Evolutionary conservation across 2,797 vertebrate species (phyloP).

Genomic region (Vespertilio murinus): DNA sequence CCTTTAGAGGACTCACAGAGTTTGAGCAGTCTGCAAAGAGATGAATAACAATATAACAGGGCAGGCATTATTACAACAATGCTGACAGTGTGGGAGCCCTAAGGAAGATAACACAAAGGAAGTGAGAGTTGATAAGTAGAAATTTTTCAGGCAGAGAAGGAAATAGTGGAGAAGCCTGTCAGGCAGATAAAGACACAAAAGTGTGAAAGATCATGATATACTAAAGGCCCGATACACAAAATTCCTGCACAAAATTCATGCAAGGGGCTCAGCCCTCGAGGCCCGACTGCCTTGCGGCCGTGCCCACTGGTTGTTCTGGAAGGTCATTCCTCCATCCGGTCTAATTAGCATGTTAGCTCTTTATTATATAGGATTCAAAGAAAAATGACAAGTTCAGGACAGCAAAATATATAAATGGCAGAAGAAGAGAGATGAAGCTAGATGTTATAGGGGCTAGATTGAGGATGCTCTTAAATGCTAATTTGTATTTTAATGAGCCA

Average conservation of each 20-base stretch:
- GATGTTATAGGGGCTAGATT: background rate
- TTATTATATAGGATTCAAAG: background rate
- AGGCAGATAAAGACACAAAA: background rate
- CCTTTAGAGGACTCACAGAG: slow-evolving; percentile 24
- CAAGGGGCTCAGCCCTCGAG: too few relatives aligned
- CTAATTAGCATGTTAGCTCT: too few relatives aligned
- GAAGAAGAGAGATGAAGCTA: background rate
- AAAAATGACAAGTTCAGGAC: slow-evolving; percentile 13
- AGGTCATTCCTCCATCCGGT: too few relatives aligned
- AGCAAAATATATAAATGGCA: background rate
- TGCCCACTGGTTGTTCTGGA: too few relatives aligned
- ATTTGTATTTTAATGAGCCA: slow-evolving; percentile 25
- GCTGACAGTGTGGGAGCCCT: background rate
- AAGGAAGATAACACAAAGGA: background rate
- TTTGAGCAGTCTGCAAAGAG: background rate
- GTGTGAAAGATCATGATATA: background rate
- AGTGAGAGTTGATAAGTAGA: background rate
- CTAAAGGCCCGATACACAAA: background rate
- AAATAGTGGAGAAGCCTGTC: background rate
- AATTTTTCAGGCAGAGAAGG: background rate
- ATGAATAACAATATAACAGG: background rate
- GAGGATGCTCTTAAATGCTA: background rate
- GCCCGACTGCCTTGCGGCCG: too few relatives aligned
- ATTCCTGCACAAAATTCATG: too few relatives aligned
- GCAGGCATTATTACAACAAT: background rate